A percentile compares a stretch with the other conserved stretches of the same genome.
Conservation (phyloP, 2,888 invertebrate genomes). For the Brachyopa scutellaris region DNA sequence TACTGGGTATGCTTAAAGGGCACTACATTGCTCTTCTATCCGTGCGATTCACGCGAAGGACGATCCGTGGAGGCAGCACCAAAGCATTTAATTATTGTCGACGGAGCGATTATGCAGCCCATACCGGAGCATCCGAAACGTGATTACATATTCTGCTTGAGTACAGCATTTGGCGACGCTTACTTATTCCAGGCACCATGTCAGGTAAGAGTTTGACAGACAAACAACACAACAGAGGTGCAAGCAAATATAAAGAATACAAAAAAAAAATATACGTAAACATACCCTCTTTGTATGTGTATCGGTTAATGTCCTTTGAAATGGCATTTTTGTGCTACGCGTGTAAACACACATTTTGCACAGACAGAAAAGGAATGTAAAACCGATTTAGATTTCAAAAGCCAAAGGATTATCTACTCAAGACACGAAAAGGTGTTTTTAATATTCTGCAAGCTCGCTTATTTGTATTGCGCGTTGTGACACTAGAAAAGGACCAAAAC, state of each 20-base stretch:
- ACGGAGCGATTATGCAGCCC: slow-evolving; percentile 98
- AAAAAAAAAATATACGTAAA: slow-evolving; percentile 63
- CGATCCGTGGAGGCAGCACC: slow-evolving; percentile 95
- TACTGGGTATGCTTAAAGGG: slow-evolving; percentile 99
- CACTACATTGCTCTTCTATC: slow-evolving; percentile 97
- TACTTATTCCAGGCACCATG: slow-evolving; percentile 97
- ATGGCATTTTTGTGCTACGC: slow-evolving; percentile 12
- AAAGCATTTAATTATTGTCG: slow-evolving; percentile 97
- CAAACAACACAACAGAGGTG: slow-evolving; percentile 7
- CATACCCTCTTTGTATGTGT: neutral
- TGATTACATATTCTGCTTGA: slow-evolving; percentile 98
- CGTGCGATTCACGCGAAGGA: slow-evolving; percentile 95
- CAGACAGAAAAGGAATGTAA: slow-evolving; percentile 45
- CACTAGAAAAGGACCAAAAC: neutral
- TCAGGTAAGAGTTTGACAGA: slow-evolving; percentile 85
- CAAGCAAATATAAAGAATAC: slow-evolving; percentile 52
- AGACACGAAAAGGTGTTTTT: slow-evolving; percentile 68
- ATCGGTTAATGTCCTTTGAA: slow-evolving; percentile 61
- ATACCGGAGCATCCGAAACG: slow-evolving; percentile 99
- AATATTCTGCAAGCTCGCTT: slow-evolving; percentile 51
- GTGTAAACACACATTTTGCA: slow-evolving; percentile 21
- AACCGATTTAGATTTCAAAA: slow-evolving; percentile 66
- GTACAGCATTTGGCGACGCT: slow-evolving; percentile 98
- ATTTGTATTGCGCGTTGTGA: slow-evolving; percentile 12
- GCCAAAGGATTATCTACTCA: slow-evolving; percentile 67